Conservation (phyloP, 2,888 invertebrate genomes). For the Sussaba pulchella region DNA sequence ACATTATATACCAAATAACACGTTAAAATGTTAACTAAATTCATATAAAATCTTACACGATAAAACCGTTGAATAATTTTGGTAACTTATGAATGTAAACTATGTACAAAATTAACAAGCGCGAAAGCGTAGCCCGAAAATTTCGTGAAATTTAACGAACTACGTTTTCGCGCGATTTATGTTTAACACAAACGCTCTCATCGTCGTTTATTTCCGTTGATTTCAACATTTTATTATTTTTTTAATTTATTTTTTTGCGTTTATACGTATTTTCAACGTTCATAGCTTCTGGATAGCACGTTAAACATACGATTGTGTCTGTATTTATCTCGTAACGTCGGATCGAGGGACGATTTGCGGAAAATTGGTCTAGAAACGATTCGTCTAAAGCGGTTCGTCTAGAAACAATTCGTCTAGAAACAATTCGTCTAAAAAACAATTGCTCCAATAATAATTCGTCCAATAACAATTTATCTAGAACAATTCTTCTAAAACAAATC, state of each 20-base stretch:
- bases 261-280: no score
- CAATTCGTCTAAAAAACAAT: no score
- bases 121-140: conserved; percentile 20
- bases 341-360: conserved; percentile 67
- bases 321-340: conserved; percentile 71
- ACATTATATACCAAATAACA: conserved; percentile 78
- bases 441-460: no score
- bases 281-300: conserved; percentile 65
- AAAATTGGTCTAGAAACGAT: no score
- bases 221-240: conserved; percentile 4
- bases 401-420: no score
- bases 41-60: conserved; percentile 78
- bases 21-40: conserved; percentile 76
- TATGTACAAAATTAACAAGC: conserved; percentile 81
- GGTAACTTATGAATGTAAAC: conserved; percentile 73
- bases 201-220: conserved; percentile 13
- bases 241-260: no score
- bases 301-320: conserved; percentile 44
- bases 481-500: no score
- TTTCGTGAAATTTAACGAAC: conserved; percentile 18
- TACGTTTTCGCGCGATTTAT: conserved; percentile 34
- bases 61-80: conserved; percentile 73
- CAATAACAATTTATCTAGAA: no score
- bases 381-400: no score
- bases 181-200: conserved; percentile 48